phyloP scores from a whole-genome alignment of 1,140 invertebrate species.

The Helicorthomorpha holstii region DNA sequence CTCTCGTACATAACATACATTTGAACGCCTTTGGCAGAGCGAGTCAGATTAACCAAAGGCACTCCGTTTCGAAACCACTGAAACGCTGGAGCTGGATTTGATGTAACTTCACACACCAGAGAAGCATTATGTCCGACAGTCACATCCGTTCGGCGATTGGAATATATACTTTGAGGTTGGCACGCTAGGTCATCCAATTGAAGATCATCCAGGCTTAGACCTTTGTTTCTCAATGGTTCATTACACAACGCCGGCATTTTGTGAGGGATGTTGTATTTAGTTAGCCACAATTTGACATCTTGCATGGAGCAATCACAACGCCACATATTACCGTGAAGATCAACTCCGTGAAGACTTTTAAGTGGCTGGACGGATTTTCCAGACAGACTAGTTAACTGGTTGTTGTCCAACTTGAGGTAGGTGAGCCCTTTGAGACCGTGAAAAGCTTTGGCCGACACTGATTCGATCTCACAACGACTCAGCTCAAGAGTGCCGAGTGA shows the following conservation, averaged over 20 bases:
- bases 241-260: slow-evolving; percentile 47
- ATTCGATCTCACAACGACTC: slow-evolving; percentile 57
- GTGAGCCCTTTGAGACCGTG: slow-evolving; percentile 56
- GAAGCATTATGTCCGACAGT: slow-evolving; percentile 65
- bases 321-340: slow-evolving; percentile 82
- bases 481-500: slow-evolving; percentile 68
- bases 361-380: slow-evolving; percentile 15
- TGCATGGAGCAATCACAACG: slow-evolving; percentile 69
- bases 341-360: slow-evolving; percentile 48
- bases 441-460: slow-evolving; percentile 57
- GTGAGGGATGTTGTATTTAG: slow-evolving; percentile 61
- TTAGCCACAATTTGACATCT: slow-evolving; percentile 65
- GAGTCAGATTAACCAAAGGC: slow-evolving; percentile 54
- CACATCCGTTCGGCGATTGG: slow-evolving; percentile 25
- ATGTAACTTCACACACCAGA: slow-evolving; percentile 56
- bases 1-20: slow-evolving; percentile 60
- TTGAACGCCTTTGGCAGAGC: slow-evolving; percentile 33
- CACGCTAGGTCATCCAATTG: slow-evolving; percentile 71
- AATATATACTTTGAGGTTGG: slow-evolving; percentile 46
- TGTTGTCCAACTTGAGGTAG: slow-evolving; percentile 61
- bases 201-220: slow-evolving; percentile 45
- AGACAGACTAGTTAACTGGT: slow-evolving; percentile 43
- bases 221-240: slow-evolving; percentile 28
- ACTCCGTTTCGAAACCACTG: slow-evolving; percentile 77
- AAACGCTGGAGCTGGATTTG: slow-evolving; percentile 58